Conservation (phyloP, 2,113 vertebrate genomes). For the Antidorcas marsupialis region DNA sequence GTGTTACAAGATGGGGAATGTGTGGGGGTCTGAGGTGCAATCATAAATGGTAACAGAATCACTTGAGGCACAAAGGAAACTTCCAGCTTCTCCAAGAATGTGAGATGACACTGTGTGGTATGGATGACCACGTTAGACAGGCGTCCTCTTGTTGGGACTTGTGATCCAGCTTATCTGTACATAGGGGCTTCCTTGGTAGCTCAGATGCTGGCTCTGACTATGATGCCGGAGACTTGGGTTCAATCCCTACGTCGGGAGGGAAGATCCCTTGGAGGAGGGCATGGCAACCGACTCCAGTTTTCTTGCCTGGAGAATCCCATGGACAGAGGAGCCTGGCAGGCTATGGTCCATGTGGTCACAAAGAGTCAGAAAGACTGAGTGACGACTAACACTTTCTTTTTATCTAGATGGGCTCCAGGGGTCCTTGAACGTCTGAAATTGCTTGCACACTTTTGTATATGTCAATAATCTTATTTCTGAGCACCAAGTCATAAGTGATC, state of each 20-base stretch:
- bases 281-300: background rate
- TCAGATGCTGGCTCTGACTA: background rate
- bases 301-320: background rate
- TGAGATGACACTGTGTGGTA: background rate
- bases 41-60: background rate
- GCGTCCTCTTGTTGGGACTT: background rate
- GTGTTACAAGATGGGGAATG: background rate
- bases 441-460: background rate
- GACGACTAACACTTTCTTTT: background rate
- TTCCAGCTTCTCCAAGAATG: background rate
- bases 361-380: background rate
- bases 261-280: background rate
- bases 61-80: background rate
- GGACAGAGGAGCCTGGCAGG: background rate
- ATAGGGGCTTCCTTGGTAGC: background rate
- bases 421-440: background rate
- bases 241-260: background rate
- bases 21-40: background rate
- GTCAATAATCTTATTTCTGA: background rate
- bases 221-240: background rate
- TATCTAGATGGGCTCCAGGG: background rate
- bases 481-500: background rate
- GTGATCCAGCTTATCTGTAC: background rate
- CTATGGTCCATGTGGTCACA: rapidly evolving
- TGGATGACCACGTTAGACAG: too few species aligned